Evolutionary conservation across 2,797 vertebrate genomes (phyloP).

Genomic region (Allochrocebus solatus): DNA sequence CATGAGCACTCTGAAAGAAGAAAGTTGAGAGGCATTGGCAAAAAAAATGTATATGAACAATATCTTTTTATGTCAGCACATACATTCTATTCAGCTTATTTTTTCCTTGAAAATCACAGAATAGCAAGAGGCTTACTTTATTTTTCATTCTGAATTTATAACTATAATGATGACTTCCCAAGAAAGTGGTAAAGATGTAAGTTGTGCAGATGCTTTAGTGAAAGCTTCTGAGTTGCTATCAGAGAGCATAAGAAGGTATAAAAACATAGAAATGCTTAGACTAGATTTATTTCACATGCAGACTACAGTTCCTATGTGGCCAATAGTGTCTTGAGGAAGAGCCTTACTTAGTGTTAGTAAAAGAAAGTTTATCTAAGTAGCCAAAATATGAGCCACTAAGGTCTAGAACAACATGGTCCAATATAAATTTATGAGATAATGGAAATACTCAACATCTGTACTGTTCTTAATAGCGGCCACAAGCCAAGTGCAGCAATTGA

Average conservation of each 20-base stretch:
- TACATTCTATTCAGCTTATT: neutral
- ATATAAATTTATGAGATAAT: neutral
- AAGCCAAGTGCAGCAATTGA: neutral
- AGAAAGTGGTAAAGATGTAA: neutral
- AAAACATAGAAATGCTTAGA: neutral
- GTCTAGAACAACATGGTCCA: neutral
- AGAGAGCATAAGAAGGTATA: neutral
- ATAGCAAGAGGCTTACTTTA: neutral
- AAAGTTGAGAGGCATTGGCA: constrained; percentile 1
- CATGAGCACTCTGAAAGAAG: constrained; percentile 22
- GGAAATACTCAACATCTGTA: neutral
- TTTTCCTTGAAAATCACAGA: neutral
- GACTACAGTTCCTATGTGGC: fast-evolving
- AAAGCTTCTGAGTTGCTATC: neutral
- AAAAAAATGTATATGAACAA: neutral
- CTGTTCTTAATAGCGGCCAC: neutral
- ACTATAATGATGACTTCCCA: neutral
- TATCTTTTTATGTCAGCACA: neutral
- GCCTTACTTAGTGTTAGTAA: neutral
- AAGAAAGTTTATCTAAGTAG: neutral
- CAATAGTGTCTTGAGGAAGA: neutral
- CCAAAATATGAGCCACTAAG: neutral
- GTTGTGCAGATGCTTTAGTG: neutral
- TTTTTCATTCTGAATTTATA: neutral
- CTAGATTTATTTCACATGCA: neutral